Evolutionary conservation across 2,797 vertebrate species (phyloP).

Genomic region (Mionectes olivaceus): DNA sequence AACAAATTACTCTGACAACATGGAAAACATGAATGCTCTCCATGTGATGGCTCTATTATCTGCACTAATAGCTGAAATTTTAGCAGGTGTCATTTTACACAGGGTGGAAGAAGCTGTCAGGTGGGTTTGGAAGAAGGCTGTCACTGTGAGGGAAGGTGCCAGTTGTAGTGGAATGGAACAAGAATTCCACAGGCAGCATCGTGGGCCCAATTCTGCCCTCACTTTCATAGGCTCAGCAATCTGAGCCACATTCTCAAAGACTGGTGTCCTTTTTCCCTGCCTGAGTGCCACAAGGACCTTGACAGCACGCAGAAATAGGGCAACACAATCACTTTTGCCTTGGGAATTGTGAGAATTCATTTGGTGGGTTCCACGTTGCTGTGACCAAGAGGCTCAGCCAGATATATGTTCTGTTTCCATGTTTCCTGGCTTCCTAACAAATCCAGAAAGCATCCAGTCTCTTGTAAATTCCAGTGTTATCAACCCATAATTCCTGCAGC

Average conservation of each 20-base stretch:
- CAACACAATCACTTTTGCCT: background rate
- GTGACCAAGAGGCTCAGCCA: background rate
- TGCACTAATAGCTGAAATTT: constrained; percentile 51
- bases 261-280: background rate
- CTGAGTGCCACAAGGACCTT: rapidly evolving
- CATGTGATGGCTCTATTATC: constrained; percentile 65
- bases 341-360: background rate
- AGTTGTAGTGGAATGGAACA: background rate
- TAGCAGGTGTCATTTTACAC: constrained; percentile 46
- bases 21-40: constrained; percentile 21
- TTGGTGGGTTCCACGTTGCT: background rate
- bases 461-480: constrained; percentile 59
- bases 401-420: background rate
- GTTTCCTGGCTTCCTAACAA: background rate
- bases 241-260: rapidly evolving
- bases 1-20: constrained; percentile 69
- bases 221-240: background rate
- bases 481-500: constrained; percentile 24
- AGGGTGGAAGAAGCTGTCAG: constrained; percentile 40
- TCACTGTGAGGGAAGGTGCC: background rate
- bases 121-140: constrained; percentile 33
- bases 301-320: rapidly evolving
- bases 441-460: constrained; percentile 1
- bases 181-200: background rate
- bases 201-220: background rate